phyloP scores from a whole-genome alignment of 35 echinoderm and acorn worm genomes.

The Strongylocentrotus purpuratus region DNA sequence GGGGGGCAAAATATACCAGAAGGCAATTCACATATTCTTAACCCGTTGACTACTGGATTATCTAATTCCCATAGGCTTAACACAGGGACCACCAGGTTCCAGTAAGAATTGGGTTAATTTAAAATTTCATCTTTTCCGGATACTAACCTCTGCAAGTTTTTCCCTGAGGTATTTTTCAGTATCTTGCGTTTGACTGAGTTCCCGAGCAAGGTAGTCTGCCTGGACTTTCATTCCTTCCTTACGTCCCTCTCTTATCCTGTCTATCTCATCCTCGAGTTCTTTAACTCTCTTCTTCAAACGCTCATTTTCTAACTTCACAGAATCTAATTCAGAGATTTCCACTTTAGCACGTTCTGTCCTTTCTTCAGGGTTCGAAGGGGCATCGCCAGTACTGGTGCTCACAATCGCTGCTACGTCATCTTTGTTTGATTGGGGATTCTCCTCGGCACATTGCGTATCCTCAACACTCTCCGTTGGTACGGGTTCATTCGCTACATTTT shows the following conservation, averaged over 20 bases:
- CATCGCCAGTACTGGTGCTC: conserved; percentile 26
- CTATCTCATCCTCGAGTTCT: conserved; percentile 62
- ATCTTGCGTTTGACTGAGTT: conserved; percentile 84
- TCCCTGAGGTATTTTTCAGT: conserved; percentile 88
- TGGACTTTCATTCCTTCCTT: conserved; percentile 79
- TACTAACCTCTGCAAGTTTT: conserved; percentile 75
- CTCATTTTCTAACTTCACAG: conserved; percentile 66
- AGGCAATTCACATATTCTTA: too few relatives aligned
- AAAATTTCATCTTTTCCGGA: too few relatives aligned
- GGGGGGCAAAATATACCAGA: too few relatives aligned
- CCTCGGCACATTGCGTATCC: conserved; percentile 33
- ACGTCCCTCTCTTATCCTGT: conserved; percentile 60
- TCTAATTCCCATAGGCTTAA: too few relatives aligned
- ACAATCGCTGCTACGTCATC: neutral
- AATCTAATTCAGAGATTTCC: conserved; percentile 51
- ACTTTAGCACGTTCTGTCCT: conserved; percentile 61
- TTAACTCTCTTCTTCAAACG: conserved; percentile 60
- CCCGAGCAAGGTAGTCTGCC: conserved; percentile 84
- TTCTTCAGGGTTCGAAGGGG: conserved; percentile 19
- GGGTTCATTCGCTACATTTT: neutral
- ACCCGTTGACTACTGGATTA: too few relatives aligned
- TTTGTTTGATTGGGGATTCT: neutral
- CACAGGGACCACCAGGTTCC: too few relatives aligned
- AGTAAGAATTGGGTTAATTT: too few relatives aligned
- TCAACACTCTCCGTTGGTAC: neutral